Evolutionary conservation across 2,797 vertebrate genomes (phyloP).

Genomic region (Acanthurus tractus): DNA sequence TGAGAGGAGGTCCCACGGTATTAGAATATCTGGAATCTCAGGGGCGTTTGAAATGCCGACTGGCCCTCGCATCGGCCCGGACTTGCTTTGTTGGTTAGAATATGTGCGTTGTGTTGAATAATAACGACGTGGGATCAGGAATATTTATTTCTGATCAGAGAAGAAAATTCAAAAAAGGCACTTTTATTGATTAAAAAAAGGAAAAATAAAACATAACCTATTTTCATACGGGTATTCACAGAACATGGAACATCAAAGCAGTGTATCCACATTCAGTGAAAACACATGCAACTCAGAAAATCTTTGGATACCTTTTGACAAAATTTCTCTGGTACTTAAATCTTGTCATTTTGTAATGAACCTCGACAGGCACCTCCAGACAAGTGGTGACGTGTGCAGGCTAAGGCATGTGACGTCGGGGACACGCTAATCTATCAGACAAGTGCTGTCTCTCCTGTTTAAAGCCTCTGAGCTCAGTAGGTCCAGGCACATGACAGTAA

Average conservation of each 20-base stretch:
- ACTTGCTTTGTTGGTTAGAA: constrained; percentile 76
- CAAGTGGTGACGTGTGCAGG: constrained; percentile 74
- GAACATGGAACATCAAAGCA: constrained; percentile 32
- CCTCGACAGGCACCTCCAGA: constrained; percentile 80
- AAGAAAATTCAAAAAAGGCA: constrained; percentile 48
- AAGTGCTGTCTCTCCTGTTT: constrained; percentile 80
- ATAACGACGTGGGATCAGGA: constrained; percentile 62
- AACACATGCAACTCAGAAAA: constrained; percentile 41
- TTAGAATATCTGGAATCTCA: constrained; percentile 83
- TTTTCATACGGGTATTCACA: constrained; percentile 17
- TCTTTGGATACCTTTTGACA: constrained; percentile 69
- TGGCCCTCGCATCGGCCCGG: constrained; percentile 60
- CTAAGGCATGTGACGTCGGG: constrained; percentile 71
- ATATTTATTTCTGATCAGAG: constrained; percentile 70
- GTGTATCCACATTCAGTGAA: constrained; percentile 14
- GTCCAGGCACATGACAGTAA: constrained; percentile 71
- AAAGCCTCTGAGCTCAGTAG: constrained; percentile 62
- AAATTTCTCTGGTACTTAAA: constrained; percentile 54
- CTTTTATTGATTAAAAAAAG: constrained; percentile 46
- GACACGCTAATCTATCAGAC: constrained; percentile 79
- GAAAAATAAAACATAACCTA: not conserved
- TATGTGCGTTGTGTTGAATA: constrained; percentile 75
- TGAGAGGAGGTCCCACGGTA: constrained; percentile 81
- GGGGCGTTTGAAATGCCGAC: constrained; percentile 79
- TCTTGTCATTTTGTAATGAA: constrained; percentile 72